phyloP scores from a whole-genome alignment of 2,113 vertebrate species.

The Poeciliopsis retropinna region DNA sequence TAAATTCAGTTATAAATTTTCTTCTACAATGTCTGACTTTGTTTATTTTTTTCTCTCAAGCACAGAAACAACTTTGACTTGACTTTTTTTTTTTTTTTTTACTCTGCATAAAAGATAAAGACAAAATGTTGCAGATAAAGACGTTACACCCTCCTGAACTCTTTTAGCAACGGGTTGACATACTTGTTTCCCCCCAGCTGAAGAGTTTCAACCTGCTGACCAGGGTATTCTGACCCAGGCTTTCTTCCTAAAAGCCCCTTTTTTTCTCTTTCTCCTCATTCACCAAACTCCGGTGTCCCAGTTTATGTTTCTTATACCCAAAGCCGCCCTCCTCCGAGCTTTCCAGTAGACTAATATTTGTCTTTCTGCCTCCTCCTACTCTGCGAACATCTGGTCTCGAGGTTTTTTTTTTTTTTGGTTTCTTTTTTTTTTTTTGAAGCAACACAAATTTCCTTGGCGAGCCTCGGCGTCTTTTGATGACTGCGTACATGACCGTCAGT shows the following conservation, averaged over 20 bases:
- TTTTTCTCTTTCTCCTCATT: constrained; percentile 23
- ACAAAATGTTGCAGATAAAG: no score
- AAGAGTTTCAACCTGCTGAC: constrained; percentile 15
- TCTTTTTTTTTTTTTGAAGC: constrained; percentile 36
- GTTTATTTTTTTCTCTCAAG: no score
- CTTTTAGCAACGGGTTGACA: not conserved
- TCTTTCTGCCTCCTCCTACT: constrained; percentile 72
- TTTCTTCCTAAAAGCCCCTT: not conserved
- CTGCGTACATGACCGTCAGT: constrained; percentile 31
- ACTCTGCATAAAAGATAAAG: no score
- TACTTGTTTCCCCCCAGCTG: not conserved
- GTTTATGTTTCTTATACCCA: constrained; percentile 66
- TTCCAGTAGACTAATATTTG: constrained; percentile 82
- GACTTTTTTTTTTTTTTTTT: no score
- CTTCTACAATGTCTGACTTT: no score
- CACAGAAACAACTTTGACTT: no score
- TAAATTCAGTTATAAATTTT: not conserved
- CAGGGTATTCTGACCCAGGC: constrained; percentile 12
- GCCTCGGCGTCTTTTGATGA: constrained; percentile 54
- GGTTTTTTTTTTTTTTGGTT: constrained; percentile 1
- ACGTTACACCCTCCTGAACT: no score
- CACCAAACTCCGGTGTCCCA: constrained; percentile 42
- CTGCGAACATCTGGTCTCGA: constrained; percentile 74
- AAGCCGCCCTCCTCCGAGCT: constrained; percentile 55
- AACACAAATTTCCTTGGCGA: constrained; percentile 67